phyloP scores from a whole-genome alignment of 2,888 invertebrate genomes.

The Sycophila texana region DNA sequence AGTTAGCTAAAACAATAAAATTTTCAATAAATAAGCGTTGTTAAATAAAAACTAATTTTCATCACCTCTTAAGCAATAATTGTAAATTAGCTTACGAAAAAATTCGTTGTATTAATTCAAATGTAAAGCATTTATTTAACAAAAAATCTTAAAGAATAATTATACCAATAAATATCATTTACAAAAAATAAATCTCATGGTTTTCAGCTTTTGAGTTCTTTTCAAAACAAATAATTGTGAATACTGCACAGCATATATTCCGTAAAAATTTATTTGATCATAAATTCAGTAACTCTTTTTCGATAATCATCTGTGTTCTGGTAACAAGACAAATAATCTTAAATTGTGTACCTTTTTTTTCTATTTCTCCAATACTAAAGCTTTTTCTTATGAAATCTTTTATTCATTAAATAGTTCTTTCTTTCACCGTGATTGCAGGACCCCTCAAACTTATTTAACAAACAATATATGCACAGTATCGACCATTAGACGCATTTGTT shows the following conservation, averaged over 20 bases:
- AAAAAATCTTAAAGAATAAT: slow-evolving; percentile 30
- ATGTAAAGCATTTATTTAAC: slow-evolving; percentile 38
- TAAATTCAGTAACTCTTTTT: slow-evolving; percentile 30
- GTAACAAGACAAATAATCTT: slow-evolving; percentile 36
- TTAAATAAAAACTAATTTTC: too few relatives aligned
- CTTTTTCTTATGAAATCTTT: slow-evolving; percentile 16
- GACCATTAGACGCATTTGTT: slow-evolving; percentile 29
- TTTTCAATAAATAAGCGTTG: too few relatives aligned
- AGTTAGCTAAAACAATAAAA: background rate
- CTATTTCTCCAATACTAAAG: background rate
- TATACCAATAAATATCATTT: slow-evolving; percentile 36
- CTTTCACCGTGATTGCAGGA: slow-evolving; percentile 16
- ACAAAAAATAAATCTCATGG: slow-evolving; percentile 47
- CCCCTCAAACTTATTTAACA: slow-evolving; percentile 39
- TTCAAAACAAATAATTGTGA: slow-evolving; percentile 29
- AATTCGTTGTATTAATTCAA: slow-evolving; percentile 34
- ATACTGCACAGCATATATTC: slow-evolving; percentile 40
- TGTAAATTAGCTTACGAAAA: too few relatives aligned
- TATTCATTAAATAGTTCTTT: slow-evolving; percentile 19
- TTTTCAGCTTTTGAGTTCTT: slow-evolving; percentile 4
- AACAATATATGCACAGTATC: slow-evolving; percentile 48
- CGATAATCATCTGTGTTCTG: slow-evolving; percentile 30
- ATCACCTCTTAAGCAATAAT: too few relatives aligned
- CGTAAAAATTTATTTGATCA: slow-evolving; percentile 48
- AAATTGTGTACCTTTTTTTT: slow-evolving; percentile 14